Percentiles rank a stretch among this genome's conserved stretches.
Evolutionary conservation across 2,113 vertebrate genomes (phyloP).

Genomic region (Formicarius rufipectus): DNA sequence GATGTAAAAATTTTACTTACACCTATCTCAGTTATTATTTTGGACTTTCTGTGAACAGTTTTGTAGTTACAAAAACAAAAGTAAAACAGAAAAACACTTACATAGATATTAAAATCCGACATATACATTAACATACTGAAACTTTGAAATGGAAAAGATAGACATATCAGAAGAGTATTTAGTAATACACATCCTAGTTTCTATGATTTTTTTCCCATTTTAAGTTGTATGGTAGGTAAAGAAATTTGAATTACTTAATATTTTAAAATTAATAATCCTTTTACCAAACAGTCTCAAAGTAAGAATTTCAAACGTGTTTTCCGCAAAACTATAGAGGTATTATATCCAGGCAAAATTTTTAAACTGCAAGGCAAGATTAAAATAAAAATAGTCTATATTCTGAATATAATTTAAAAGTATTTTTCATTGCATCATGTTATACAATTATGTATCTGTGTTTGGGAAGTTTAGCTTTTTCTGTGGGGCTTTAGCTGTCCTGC

Average conservation of each 20-base stretch:
- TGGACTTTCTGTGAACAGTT: neutral
- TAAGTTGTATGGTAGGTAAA: neutral
- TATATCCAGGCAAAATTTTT: neutral
- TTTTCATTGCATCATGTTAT: neutral
- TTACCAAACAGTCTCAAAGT: neutral
- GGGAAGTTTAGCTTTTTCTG: neutral
- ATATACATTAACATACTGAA: neutral
- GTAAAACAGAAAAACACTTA: neutral
- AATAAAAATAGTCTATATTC: neutral
- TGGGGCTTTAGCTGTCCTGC: neutral
- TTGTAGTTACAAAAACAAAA: neutral
- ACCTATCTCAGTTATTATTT: neutral
- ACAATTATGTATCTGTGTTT: neutral
- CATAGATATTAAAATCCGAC: neutral
- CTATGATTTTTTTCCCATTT: neutral
- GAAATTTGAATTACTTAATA: neutral
- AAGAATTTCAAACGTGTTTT: neutral
- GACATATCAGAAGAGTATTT: neutral
- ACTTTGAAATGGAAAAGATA: neutral
- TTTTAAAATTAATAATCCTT: conserved; percentile 1
- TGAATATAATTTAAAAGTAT: neutral
- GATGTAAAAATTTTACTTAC: neutral
- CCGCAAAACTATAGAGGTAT: neutral
- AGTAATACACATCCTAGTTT: neutral
- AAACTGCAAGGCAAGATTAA: neutral